These are phyloP conservation scores for Pachycephus smyrnensis DNA, from an alignment of 2,888 invertebrate genomes.

Conservation along the genomic window DNA sequence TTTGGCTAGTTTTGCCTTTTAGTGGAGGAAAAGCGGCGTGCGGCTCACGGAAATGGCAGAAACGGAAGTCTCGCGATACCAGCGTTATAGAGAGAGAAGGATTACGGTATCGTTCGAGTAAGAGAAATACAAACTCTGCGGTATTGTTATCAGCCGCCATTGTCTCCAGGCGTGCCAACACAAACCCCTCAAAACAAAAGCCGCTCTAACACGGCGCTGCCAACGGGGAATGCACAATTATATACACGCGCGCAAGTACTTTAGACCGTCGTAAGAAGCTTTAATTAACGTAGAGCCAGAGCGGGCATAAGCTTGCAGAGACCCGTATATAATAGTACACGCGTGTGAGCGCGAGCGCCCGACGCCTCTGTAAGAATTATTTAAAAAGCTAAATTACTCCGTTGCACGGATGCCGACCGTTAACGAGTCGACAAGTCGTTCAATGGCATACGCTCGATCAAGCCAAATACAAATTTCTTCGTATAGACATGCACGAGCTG, in stretches of 20 bases:
- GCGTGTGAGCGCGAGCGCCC: neutral
- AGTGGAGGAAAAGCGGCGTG: neutral
- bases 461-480: neutral
- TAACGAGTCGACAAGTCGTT: slow-evolving; percentile 17
- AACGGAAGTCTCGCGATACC: neutral
- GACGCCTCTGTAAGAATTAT: neutral
- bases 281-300: slow-evolving; percentile 41
- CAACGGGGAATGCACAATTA: slow-evolving; percentile 51
- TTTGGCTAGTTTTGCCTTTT: neutral
- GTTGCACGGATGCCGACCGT: slow-evolving; percentile 27
- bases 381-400: slow-evolving; percentile 2
- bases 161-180: slow-evolving; percentile 37
- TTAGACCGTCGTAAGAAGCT: slow-evolving; percentile 41
- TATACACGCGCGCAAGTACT: slow-evolving; percentile 28
- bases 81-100: neutral
- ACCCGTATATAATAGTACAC: neutral
- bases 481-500: fast-evolving
- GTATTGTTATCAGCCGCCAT: slow-evolving; percentile 33
- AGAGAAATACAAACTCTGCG: slow-evolving; percentile 21
- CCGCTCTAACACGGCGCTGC: slow-evolving; percentile 33
- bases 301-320: neutral
- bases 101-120: slow-evolving; percentile 3
- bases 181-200: slow-evolving; percentile 47
- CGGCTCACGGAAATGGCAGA: neutral
- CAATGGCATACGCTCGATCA: slow-evolving; percentile 17